phyloP scores from a whole-genome alignment of 2,797 vertebrate genomes.

The Lemur catta region DNA sequence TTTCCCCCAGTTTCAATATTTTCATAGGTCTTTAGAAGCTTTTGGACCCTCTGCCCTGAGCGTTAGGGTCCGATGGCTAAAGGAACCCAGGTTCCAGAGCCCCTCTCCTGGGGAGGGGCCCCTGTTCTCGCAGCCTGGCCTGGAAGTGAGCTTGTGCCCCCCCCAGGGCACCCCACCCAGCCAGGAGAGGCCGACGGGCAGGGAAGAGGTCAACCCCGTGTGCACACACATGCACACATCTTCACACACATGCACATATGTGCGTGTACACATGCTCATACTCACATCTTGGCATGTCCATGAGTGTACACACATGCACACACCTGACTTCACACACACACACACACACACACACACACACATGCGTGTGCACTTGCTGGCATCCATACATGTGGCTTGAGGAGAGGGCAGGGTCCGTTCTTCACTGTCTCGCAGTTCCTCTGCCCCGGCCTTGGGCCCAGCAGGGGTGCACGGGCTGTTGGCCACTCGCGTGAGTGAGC shows the following conservation, averaged over 20 bases:
- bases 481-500: too few relatives aligned
- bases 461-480: neutral
- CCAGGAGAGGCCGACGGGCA: neutral
- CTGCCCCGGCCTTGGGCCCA: neutral
- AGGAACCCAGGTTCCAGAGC: neutral
- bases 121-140: too few relatives aligned
- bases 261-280: neutral
- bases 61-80: neutral
- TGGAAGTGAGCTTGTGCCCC: neutral
- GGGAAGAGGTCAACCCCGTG: too few relatives aligned
- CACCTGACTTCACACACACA: rapidly evolving
- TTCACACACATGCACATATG: too few relatives aligned
- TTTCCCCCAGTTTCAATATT: neutral
- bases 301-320: too few relatives aligned
- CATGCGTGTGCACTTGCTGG: neutral
- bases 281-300: too few relatives aligned
- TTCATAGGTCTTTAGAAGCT: neutral
- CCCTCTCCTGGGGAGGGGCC: neutral
- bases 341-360: neutral
- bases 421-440: too few relatives aligned
- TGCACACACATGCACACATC: neutral
- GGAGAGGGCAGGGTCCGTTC: neutral
- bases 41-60: neutral
- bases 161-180: too few relatives aligned
- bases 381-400: neutral